Evolutionary conservation across 2,113 vertebrate species (phyloP).

Genomic region (Uria aalge): DNA sequence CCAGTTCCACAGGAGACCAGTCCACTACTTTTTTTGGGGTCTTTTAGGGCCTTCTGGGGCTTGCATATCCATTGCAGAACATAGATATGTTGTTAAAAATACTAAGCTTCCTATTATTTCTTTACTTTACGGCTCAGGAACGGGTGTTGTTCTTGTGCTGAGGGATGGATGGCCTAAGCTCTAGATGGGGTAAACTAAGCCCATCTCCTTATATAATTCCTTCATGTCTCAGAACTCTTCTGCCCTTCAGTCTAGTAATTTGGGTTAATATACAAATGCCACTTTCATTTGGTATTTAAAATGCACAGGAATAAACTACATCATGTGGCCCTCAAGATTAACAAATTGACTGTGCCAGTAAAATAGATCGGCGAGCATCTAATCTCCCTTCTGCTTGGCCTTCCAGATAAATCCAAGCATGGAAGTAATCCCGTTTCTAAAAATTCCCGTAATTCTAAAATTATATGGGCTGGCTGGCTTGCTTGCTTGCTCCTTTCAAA

Average conservation of each 20-base stretch:
- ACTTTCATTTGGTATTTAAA: neutral
- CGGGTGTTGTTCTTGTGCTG: neutral
- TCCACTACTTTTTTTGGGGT: neutral
- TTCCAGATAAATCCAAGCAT: conserved; percentile 22
- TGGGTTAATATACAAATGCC: neutral
- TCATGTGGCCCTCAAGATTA: neutral
- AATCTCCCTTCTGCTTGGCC: neutral
- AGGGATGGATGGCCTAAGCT: neutral
- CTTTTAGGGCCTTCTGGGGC: neutral
- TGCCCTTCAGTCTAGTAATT: neutral
- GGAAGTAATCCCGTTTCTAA: neutral
- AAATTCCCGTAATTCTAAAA: neutral
- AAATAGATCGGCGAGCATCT: neutral
- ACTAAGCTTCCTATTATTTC: neutral
- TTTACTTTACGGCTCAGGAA: neutral
- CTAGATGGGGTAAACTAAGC: neutral
- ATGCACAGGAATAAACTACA: neutral
- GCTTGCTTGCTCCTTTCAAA: neutral
- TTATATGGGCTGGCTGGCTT: neutral
- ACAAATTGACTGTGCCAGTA: neutral
- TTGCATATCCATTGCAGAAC: neutral
- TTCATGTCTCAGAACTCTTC: neutral
- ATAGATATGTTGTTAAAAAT: neutral
- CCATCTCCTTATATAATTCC: neutral
- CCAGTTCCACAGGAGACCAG: neutral